Evolutionary conservation across 2,113 vertebrate species (phyloP), one percentile per base, ranked within the genome.

Genomic region (Engystomops pustulosus): DNA sequence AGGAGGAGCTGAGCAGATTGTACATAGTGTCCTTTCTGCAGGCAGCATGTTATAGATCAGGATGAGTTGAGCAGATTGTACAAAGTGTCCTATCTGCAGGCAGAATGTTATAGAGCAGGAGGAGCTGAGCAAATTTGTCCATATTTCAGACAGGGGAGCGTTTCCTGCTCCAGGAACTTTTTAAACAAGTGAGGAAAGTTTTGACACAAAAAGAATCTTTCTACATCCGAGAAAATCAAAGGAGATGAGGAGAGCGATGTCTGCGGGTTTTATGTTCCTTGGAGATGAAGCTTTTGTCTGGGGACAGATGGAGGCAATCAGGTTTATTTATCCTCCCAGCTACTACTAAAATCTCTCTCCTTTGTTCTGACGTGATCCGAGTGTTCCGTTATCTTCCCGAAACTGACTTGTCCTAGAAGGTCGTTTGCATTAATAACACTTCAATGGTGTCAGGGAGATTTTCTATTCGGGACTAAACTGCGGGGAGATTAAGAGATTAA

Each of bases 381-480:
- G 80, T 74, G 10, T 74, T 83, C 23, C n/a, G 27, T 74, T 83
- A 74, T 45, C 70, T 83, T 7, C 15, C 10, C 23, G 60, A 60
- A 58, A 72, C 47, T 20, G 41, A 32, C 49, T 55, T 38, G 49
- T 82, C 36, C 69, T 72, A 27, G 32, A 82, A 82, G 80, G 80
- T 82, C 69, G 15, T 72, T 82, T 82, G 36, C 80, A 82, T 82
- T 82, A 72, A 82, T 72, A 74, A 72, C 80, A 72, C 45, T 72
- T 82, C 36, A 60, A 4, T 45, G 32, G 49, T 71, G 47, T 81
- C 58, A 80, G 25, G 44, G 60, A 49, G 25, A n/a, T 49, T 49
- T 80, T 69, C 49, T 69, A 20, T 80, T 36, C 27, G 25, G 18
- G 41, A 34, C 44, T 69, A 25, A 32, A 72, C 51, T 74, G 69